Base-by-base conservation (phyloP, 1,140 invertebrate species). In the Drosophila persimilis region DNA sequence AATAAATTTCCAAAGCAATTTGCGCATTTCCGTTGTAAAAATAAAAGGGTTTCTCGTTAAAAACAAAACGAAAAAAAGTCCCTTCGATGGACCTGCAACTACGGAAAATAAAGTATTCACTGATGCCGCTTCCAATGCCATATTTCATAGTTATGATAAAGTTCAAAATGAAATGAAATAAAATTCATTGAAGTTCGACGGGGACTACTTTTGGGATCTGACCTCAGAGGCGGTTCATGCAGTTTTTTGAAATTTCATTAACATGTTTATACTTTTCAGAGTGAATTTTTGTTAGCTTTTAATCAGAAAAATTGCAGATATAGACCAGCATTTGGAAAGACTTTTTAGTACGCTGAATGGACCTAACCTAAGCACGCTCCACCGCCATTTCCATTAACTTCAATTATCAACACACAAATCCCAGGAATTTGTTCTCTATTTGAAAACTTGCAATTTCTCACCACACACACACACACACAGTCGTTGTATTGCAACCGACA, bases 11-110 rank as follows among this genome's bases (percentile, higher is more conserved):
- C 83, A 85, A 85, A 85, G 81, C 81, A 85, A 85, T 85, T 85
- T 85, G 81, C 81, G 83, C 81, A 85, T 86, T 85, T 85, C 81
- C 81, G 81, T 77, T 88, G 71, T 77, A 86, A 85, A 85, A 85
- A 85, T 81, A 81, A 71, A 81, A 74, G 73, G 81, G 56, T 47
- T 59, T 73, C 76, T 51, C 81, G 81, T 85, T 85, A 85, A 88
- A 88, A 86, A 85, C 81, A 85, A 85, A 86, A 61, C 77, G 69
- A 57, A 11, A 66, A 26, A 26, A 26, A 26, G 61, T 74, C 54
- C 61, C 54, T 53, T 39, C 43, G 71, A 50, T 74, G 54, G 71
- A 65, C 55, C 45, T 17, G 46, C 46, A 46, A 39, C 8, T 44
- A 44, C 54, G 8, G 44, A 39, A 65, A 61, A 69, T 73, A 66